These are phyloP conservation scores for Synchiropus splendidus DNA, from an alignment of 2,113 vertebrate genomes.

Conservation along the genomic window DNA sequence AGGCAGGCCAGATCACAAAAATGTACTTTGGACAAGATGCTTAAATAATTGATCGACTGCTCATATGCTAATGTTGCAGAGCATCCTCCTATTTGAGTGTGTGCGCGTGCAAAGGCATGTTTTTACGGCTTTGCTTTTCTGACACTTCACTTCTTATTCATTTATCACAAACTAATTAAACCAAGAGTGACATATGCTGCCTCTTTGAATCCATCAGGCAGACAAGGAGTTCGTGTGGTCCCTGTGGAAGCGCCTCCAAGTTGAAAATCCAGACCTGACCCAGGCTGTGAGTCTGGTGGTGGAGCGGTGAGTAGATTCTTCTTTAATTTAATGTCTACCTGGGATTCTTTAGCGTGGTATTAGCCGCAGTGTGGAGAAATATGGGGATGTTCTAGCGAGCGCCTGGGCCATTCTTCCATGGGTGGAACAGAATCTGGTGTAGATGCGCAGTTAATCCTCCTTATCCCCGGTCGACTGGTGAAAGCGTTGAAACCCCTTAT, in stretches of 20 bases:
- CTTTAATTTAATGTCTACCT: conserved; percentile 41
- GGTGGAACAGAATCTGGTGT: conserved; percentile 60
- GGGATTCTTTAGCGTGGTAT: conserved; percentile 29
- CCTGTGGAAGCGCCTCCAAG: conserved; percentile 86
- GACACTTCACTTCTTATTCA: conserved; percentile 4
- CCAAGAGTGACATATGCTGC: conserved; percentile 19
- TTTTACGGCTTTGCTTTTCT: conserved; percentile 15
- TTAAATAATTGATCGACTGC: conserved; percentile 58
- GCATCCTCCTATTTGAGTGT: conserved; percentile 36
- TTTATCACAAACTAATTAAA: conserved; percentile 16
- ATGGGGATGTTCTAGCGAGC: conserved; percentile 55
- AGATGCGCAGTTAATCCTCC: conserved; percentile 67
- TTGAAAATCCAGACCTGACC: conserved; percentile 80
- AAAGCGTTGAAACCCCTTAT: conserved; percentile 56
- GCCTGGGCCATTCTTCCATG: conserved; percentile 46
- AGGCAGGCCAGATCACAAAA: conserved; percentile 47
- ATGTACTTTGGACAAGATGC: conserved; percentile 50
- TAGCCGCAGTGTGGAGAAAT: conserved; percentile 47
- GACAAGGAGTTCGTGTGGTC: conserved; percentile 97
- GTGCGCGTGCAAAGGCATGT: conserved; percentile 20
- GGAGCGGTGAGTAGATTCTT: conserved; percentile 77
- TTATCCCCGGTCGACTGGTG: conserved; percentile 61
- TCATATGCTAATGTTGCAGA: conserved; percentile 52
- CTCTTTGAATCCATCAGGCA: conserved; percentile 64
- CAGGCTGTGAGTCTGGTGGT: conserved; percentile 80